Evolutionary conservation across 1,140 invertebrate species (phyloP).

Genomic region (Phymorhynchus buccinoides): DNA sequence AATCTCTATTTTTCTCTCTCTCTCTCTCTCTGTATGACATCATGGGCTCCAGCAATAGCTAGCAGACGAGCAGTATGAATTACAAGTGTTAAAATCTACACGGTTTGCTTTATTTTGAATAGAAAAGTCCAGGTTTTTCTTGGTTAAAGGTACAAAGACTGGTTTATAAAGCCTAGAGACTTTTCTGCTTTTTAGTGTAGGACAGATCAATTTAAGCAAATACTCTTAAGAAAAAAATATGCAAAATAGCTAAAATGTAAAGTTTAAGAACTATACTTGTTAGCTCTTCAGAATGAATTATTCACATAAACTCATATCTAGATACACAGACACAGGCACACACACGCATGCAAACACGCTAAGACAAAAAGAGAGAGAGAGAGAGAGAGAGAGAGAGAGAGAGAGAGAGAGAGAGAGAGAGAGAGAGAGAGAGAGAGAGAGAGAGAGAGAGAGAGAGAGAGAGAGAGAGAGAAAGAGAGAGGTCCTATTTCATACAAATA

Average conservation of each 20-base stretch:
- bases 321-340: background rate
- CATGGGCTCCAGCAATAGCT: background rate
- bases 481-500: background rate
- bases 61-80: background rate
- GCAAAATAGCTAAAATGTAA: background rate
- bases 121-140: too few relatives aligned
- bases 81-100: too few relatives aligned
- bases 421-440: constrained; percentile 1
- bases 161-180: too few relatives aligned
- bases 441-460: background rate
- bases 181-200: too few relatives aligned
- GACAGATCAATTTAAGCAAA: background rate
- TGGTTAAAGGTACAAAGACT: too few relatives aligned
- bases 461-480: background rate
- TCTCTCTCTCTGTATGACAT: background rate
- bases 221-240: background rate
- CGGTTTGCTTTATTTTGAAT: too few relatives aligned
- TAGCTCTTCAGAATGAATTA: too few relatives aligned
- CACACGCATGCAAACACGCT: background rate
- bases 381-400: background rate
- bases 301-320: too few relatives aligned
- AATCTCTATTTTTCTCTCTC: background rate
- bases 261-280: too few relatives aligned
- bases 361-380: background rate
- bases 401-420: background rate